phyloP scores from a whole-genome alignment of 2,797 vertebrate species.

The Otolemur crassicaudatus region DNA sequence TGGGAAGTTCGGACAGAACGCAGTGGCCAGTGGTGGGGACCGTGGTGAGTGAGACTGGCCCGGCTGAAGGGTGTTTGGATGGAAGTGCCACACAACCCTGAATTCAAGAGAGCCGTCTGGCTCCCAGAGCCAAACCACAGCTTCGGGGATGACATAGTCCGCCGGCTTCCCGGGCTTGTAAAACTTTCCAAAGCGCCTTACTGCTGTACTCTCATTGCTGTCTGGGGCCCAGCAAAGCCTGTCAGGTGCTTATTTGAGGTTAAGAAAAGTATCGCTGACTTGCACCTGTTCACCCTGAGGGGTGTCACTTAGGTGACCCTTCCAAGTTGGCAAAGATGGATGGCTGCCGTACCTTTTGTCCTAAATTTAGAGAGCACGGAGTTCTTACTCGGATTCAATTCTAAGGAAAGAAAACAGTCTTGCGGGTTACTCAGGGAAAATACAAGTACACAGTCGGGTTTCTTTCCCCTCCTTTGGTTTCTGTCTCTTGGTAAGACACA shows the following conservation, averaged over 20 bases:
- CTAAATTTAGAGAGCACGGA: background rate
- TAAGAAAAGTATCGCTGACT: background rate
- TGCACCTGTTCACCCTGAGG: background rate
- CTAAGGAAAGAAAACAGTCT: background rate
- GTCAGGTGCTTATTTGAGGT: background rate
- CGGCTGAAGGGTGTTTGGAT: accelerated
- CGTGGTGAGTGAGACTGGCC: no score
- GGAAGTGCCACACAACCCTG: background rate
- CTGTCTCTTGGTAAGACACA: background rate
- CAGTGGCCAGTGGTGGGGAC: background rate
- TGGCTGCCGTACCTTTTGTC: background rate
- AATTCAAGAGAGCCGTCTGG: background rate
- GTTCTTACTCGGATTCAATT: background rate
- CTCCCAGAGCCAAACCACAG: background rate
- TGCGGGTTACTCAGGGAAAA: background rate
- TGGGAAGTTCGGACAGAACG: background rate
- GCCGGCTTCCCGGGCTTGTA: background rate
- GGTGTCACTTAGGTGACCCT: accelerated
- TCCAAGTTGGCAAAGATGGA: background rate
- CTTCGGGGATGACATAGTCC: background rate
- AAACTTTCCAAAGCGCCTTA: background rate
- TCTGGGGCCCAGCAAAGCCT: background rate
- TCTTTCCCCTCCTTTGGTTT: background rate
- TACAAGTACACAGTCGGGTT: background rate
- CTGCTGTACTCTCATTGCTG: accelerated